Conservation (phyloP, 2,113 vertebrate species). For the Grantiella picta region DNA sequence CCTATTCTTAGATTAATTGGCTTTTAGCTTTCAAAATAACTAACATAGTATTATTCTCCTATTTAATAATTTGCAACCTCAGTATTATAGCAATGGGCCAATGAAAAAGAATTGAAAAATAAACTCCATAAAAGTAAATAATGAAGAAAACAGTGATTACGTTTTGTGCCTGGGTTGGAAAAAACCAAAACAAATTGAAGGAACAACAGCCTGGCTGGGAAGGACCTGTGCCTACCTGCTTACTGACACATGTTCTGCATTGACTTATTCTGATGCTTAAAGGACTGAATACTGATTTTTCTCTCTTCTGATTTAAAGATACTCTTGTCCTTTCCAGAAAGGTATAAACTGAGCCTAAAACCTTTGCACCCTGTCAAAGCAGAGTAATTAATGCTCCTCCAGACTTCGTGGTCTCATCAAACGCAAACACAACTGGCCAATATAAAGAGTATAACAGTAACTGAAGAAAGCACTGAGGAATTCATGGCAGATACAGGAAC, state of each 20-base stretch:
- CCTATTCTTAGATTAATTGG: neutral
- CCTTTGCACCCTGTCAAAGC: neutral
- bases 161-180: neutral
- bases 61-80: neutral
- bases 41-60: neutral
- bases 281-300: neutral
- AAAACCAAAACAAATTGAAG: neutral
- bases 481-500: neutral
- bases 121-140: neutral
- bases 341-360: neutral
- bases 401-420: neutral
- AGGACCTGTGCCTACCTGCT: neutral
- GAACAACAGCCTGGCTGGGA: neutral
- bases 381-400: neutral
- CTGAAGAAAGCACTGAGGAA: neutral
- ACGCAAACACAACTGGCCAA: neutral
- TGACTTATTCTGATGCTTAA: neutral
- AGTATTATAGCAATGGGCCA: neutral
- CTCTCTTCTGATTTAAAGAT: neutral
- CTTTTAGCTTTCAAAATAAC: neutral
- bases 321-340: neutral
- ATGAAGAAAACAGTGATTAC: neutral
- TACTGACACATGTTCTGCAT: rapidly evolving
- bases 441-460: neutral
- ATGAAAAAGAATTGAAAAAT: neutral